Base-by-base conservation (phyloP, 1,140 invertebrate genomes). In the Mercenaria mercenaria region DNA sequence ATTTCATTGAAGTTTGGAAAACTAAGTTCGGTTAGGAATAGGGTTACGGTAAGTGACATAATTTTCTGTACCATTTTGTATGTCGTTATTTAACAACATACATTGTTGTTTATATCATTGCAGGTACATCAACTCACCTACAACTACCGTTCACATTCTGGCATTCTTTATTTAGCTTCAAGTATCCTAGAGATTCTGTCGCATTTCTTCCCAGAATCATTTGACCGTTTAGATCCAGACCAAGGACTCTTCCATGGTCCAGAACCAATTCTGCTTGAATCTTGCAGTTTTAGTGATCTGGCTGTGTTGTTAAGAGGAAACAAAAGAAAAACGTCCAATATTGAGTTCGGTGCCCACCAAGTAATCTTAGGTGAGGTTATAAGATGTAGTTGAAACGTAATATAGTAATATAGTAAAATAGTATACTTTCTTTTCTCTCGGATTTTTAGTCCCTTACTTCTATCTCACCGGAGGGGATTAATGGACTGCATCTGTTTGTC, bases 301-400 rank as follows among this genome's bases (percentile, higher is more conserved):
- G 90, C 90, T n/a, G 37, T 93, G 15, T 39, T 93, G 23, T 29
- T 92, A 13, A 50, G 88, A 37, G 91, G 91, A 56, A 87, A 92
- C 74, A 88, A 83, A 56, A 80, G 89, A 4, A 89, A 88, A 37
- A 91, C 91, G 13, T 89, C 91, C 2, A 85, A 91, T 18, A 94
- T 94, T 86, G 93, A 94, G 50, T 94, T 94, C 81, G 93, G 93
- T 2, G 93, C 92, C 10, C 93, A 94, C 52, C 93, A 94, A 82
- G 93, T 82, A n/a, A 91, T 92, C 59, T 56, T 92, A 13, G 82
- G 82, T 69, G 10, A n/a, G n/a, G n/a, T 10, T 52, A 52, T 13
- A 10, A 52, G 10, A 13, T 23, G 50, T 52, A 10, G 23, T 23
- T 13, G 23, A 23, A 52, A 52, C 23, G 23, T 10, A 52, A 52